These are phyloP conservation scores for Drosophila infuscata DNA, from an alignment of 2,888 invertebrate genomes.

Conservation along the genomic window DNA sequence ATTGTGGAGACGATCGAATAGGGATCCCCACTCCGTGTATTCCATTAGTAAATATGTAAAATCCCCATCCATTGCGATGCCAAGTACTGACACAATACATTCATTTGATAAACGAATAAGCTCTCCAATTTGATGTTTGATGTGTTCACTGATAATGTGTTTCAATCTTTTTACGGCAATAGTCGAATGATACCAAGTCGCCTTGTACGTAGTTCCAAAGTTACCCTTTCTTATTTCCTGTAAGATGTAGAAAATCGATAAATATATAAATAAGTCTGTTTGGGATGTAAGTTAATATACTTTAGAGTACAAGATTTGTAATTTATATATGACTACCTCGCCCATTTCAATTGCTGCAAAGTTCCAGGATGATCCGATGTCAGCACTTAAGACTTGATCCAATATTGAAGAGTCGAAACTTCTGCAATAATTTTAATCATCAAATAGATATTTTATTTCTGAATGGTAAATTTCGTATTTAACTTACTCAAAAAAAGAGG, in stretches of 20 bases:
- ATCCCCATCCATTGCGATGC: neutral
- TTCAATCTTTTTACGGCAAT: conserved; percentile 1
- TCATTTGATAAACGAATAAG: neutral
- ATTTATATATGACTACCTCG: neutral
- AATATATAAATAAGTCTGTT: too few species aligned
- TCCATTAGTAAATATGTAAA: conserved; percentile 1
- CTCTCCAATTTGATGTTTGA: neutral
- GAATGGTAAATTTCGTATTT: neutral
- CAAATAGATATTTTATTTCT: too few species aligned
- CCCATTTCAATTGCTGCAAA: neutral
- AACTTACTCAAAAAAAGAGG: neutral
- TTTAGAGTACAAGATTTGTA: neutral
- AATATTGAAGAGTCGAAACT: neutral
- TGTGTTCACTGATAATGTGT: neutral
- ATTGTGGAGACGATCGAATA: conserved; percentile 1
- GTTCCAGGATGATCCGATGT: neutral
- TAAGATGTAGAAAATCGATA: neutral
- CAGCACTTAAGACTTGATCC: neutral
- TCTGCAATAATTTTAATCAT: neutral
- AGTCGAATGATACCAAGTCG: neutral
- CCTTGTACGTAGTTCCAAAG: conserved; percentile 1
- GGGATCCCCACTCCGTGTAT: neutral
- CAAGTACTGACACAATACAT: neutral
- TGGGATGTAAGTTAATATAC: neutral
- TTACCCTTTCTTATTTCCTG: neutral